phyloP scores from a whole-genome alignment of 2,888 invertebrate genomes.

The Ormia ochracea region DNA sequence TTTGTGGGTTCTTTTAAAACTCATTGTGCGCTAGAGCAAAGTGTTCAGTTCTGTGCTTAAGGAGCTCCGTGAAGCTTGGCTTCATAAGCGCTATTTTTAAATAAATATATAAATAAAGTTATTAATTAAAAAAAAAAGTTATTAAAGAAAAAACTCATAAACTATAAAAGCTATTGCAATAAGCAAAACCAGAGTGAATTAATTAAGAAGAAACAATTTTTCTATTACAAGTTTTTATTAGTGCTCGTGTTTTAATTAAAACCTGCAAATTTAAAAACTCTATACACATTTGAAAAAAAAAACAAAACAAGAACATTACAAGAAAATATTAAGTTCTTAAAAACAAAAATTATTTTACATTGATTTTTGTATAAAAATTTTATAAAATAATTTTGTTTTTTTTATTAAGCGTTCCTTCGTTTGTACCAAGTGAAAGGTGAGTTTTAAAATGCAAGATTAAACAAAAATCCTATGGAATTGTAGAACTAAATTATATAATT shows the following conservation, averaged over 20 bases:
- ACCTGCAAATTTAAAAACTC: slow-evolving; percentile 50
- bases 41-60: slow-evolving; percentile 54
- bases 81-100: slow-evolving; percentile 53
- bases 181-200: slow-evolving; percentile 23
- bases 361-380: too few relatives aligned
- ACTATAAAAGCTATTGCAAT: slow-evolving; percentile 23
- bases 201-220: slow-evolving; percentile 15
- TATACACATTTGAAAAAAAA: slow-evolving; percentile 28
- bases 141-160: slow-evolving; percentile 27
- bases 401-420: too few relatives aligned
- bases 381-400: too few relatives aligned
- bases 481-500: too few relatives aligned
- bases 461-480: too few relatives aligned
- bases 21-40: slow-evolving; percentile 50
- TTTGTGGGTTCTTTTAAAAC: slow-evolving; percentile 59
- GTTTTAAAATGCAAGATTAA: too few relatives aligned
- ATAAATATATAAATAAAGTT: slow-evolving; percentile 3
- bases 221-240: slow-evolving; percentile 44
- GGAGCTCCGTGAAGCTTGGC: slow-evolving; percentile 56
- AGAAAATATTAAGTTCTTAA: not conserved
- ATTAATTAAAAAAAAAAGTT: too few relatives aligned
- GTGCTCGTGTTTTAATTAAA: slow-evolving; percentile 36
- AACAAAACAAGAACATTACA: not conserved
- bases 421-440: too few relatives aligned
- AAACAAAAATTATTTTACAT: too few relatives aligned